Percentiles rank a stretch among this genome's conserved stretches.
phyloP scores from a whole-genome alignment of 2,797 vertebrate genomes.

The Babyrousa celebensis region DNA sequence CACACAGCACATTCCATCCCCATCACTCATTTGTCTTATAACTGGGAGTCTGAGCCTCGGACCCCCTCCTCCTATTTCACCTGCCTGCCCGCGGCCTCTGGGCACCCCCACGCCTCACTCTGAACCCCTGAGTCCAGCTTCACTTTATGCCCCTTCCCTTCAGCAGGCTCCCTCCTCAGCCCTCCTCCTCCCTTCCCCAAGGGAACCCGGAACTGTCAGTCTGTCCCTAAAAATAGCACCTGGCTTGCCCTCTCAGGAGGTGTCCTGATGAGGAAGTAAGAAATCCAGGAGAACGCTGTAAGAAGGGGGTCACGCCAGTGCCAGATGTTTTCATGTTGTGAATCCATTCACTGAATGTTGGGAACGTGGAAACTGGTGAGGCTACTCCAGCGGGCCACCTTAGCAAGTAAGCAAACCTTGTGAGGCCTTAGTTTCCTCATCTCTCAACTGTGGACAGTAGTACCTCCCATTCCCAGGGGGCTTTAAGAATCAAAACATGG shows the following conservation, averaged over 20 bases:
- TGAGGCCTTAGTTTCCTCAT: not conserved
- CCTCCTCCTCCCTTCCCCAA: not conserved
- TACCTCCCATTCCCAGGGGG: not conserved
- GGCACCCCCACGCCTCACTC: not conserved
- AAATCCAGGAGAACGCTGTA: not conserved
- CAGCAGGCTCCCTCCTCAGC: not conserved
- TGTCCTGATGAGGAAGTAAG: slow-evolving; percentile 7
- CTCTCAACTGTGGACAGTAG: not conserved
- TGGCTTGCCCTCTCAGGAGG: not conserved
- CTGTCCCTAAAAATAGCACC: not conserved
- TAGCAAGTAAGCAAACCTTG: not conserved
- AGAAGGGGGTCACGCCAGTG: not conserved
- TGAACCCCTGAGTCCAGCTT: not conserved
- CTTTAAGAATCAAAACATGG: not conserved
- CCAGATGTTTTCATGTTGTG: not conserved
- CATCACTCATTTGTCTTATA: not conserved
- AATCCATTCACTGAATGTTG: not conserved
- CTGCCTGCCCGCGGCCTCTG: not conserved
- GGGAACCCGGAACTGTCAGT: not conserved
- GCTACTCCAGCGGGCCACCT: not conserved
- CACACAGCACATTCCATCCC: not conserved
- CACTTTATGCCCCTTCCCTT: not conserved
- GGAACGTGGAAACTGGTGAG: not conserved
- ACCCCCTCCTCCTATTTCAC: not conserved
- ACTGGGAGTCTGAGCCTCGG: not conserved